A percentile compares a stretch with the other conserved stretches of the same genome.
Evolutionary conservation across 1,140 invertebrate genomes (phyloP).

Genomic region (Chrysoperla carnea): DNA sequence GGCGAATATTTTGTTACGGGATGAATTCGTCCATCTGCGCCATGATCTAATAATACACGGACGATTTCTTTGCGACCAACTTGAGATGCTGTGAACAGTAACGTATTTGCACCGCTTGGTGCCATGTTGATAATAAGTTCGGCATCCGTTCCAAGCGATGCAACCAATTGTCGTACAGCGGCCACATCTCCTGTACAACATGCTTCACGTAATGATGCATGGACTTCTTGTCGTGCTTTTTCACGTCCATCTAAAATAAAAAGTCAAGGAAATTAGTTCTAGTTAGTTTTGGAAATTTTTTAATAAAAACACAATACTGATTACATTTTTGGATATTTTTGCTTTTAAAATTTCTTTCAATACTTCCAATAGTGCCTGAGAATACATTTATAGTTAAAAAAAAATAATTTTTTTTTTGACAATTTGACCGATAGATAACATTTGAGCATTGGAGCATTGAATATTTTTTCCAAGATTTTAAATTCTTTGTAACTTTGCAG

Average conservation of each 20-base stretch:
- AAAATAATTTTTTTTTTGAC: no score
- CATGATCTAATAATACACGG: constrained; percentile 54
- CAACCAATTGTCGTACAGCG: constrained; percentile 41
- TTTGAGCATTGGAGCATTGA: no score
- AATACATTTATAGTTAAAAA: no score
- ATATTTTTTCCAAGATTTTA: no score
- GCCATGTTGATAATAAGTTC: constrained; percentile 69
- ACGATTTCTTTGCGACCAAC: constrained; percentile 68
- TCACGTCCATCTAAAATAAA: constrained; percentile 47
- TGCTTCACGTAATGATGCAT: constrained; percentile 52
- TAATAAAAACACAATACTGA: background rate
- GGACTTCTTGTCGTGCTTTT: constrained; percentile 43
- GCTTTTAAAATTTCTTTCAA: no score
- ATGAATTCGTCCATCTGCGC: constrained; percentile 73
- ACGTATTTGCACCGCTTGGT: constrained; percentile 66
- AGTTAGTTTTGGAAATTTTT: background rate
- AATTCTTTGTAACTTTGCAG: no score
- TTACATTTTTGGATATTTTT: no score
- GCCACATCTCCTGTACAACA: constrained; percentile 47
- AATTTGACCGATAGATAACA: no score
- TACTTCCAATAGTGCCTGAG: no score
- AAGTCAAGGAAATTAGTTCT: background rate
- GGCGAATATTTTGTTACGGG: constrained; percentile 83
- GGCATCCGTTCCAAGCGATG: constrained; percentile 40
- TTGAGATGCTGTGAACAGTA: constrained; percentile 74